Percentiles rank a stretch among this genome's conserved stretches.
Conservation (phyloP, 2,113 vertebrate genomes). For the Megaceryle maxima region DNA sequence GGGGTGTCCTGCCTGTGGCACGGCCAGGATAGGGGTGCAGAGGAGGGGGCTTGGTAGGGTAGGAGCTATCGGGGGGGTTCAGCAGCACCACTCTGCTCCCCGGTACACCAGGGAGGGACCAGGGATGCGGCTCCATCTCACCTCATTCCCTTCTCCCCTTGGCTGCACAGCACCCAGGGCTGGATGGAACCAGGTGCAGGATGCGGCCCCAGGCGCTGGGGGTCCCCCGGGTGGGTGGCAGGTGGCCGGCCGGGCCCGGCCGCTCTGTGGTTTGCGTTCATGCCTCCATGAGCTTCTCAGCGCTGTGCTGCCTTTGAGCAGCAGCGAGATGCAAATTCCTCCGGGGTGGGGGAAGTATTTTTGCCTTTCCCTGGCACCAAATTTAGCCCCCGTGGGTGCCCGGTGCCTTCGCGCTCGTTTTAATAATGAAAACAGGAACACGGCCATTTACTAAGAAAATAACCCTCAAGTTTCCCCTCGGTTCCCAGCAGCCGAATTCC, state of each 20-base stretch:
- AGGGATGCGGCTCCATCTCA: not conserved
- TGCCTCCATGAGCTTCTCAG: not conserved
- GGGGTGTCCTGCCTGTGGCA: not conserved
- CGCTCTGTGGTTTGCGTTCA: not conserved
- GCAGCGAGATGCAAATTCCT: conserved; percentile 63
- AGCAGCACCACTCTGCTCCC: fast-evolving
- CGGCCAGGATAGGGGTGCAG: not conserved
- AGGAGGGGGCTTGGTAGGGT: not conserved
- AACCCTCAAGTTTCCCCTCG: not conserved
- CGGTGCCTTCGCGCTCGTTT: not conserved
- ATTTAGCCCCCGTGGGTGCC: conserved; percentile 36
- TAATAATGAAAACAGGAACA: conserved; percentile 63
- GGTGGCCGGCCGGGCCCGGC: not conserved
- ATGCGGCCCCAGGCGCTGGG: not conserved
- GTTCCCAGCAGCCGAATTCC: not conserved
- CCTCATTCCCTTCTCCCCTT: not conserved
- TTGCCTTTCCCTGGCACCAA: conserved; percentile 27
- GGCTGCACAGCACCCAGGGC: not conserved
- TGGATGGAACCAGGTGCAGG: not conserved
- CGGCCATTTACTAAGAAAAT: not conserved
- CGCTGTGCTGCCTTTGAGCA: not conserved
- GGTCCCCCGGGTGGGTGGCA: not conserved
- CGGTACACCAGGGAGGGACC: fast-evolving
- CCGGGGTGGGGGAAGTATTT: not conserved
- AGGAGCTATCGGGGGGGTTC: not conserved